These are phyloP conservation scores for Lepus americanus DNA, from an alignment of 2,113 vertebrate species.

Conservation along the genomic window DNA sequence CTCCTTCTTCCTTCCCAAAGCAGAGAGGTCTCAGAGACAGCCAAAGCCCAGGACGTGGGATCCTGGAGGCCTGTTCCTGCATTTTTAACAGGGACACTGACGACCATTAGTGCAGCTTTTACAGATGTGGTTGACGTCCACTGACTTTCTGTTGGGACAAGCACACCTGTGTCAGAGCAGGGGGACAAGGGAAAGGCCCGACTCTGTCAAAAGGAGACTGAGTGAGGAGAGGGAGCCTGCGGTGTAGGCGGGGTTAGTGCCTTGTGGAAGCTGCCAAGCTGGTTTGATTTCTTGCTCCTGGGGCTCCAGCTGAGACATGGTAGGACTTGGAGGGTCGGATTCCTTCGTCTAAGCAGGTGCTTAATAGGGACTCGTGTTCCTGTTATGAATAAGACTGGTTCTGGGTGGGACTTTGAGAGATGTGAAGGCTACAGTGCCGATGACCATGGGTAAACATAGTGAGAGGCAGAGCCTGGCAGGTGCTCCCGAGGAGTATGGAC, in stretches of 20 bases:
- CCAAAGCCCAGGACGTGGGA: not conserved
- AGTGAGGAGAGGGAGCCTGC: not conserved
- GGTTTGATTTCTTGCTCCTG: not conserved
- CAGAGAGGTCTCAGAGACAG: not conserved
- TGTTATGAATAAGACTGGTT: not conserved
- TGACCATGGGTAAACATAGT: not conserved
- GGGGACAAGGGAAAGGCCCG: too few relatives aligned
- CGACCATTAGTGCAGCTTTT: not conserved
- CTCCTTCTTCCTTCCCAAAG: not conserved
- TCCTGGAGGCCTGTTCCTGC: not conserved
- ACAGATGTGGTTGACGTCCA: too few relatives aligned
- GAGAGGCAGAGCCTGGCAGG: not conserved
- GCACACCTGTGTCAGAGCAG: too few relatives aligned
- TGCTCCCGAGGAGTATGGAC: not conserved
- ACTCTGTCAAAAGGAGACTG: too few relatives aligned
- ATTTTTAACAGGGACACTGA: not conserved
- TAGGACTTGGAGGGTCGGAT: not conserved
- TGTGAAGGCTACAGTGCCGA: not conserved
- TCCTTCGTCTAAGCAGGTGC: not conserved
- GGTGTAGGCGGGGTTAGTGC: accelerated
- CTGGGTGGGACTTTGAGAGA: not conserved
- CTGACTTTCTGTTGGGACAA: not conserved
- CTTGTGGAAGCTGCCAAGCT: not conserved
- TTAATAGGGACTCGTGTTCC: not conserved
- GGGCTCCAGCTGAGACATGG: not conserved